Conservation (phyloP, 2,797 vertebrate genomes). For the Lacerta agilis region DNA sequence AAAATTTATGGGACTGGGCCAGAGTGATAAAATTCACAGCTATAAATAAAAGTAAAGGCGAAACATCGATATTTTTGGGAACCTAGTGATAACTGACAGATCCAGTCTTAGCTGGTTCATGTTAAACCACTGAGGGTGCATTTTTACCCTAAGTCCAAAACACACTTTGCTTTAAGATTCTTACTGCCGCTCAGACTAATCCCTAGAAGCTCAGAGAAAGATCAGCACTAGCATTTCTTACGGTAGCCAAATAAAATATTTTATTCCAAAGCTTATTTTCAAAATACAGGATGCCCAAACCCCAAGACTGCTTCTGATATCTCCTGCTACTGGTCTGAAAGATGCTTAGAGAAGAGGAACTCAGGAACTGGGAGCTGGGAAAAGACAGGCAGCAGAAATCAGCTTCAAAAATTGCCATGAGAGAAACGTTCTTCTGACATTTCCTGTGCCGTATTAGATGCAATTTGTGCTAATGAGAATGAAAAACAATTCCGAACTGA, state of each 20-base stretch:
- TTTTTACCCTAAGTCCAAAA: not conserved
- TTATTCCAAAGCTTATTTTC: not conserved
- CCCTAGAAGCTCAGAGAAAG: conserved; percentile 14
- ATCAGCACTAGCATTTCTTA: conserved; percentile 9
- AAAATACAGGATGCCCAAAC: conserved; percentile 30
- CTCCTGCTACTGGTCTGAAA: not conserved
- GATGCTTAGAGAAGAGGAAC: not conserved
- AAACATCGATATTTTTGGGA: not conserved
- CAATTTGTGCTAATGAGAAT: not conserved
- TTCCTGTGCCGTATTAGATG: not conserved
- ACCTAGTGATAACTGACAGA: conserved; percentile 19
- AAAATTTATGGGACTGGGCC: not conserved
- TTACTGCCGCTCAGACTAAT: conserved; percentile 39
- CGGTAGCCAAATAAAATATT: conserved; percentile 23
- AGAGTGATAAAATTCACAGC: conserved; percentile 20
- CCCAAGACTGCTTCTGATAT: conserved; percentile 22
- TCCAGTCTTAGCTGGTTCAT: not conserved
- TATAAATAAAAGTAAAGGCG: not conserved
- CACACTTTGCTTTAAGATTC: conserved; percentile 31
- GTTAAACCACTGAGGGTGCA: not conserved
- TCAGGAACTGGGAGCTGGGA: not conserved
- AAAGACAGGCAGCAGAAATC: not conserved
- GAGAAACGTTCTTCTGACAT: not conserved
- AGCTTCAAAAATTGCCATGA: not conserved
- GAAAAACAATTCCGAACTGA: not conserved